Evolutionary conservation across 2,797 vertebrate genomes (phyloP).

Genomic region (Pipistrellus nathusii): DNA sequence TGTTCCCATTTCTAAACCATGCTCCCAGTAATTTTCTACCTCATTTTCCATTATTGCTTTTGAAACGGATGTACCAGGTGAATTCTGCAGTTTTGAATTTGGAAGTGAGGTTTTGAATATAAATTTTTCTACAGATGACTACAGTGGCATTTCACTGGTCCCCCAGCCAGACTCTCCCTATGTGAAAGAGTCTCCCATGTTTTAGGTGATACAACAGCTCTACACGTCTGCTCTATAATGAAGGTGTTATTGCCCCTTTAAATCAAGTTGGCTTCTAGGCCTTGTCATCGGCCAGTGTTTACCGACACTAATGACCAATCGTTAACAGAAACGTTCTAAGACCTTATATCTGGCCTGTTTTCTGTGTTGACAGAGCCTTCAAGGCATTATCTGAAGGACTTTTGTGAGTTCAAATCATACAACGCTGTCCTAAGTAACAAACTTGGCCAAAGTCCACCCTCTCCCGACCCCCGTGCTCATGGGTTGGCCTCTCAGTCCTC

Average conservation of each 20-base stretch:
- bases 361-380: constrained; percentile 36
- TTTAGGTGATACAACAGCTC: neutral
- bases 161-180: neutral
- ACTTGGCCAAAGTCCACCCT: neutral
- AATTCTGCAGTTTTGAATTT: constrained; percentile 45
- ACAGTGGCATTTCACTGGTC: neutral
- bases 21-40: neutral
- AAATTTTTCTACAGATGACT: neutral
- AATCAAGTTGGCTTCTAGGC: neutral
- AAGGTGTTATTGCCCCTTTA: constrained; percentile 23
- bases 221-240: neutral
- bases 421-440: neutral
- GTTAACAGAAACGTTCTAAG: constrained; percentile 37
- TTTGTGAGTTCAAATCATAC: constrained; percentile 20
- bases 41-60: constrained; percentile 21
- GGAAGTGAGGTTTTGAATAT: neutral
- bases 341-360: neutral
- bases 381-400: constrained; percentile 28
- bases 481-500: neutral
- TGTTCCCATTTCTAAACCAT: constrained; percentile 44
- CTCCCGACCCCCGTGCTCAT: neutral
- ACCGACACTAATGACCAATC: neutral
- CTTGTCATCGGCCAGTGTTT: constrained; percentile 28
- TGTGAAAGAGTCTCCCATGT: neutral
- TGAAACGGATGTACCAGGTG: constrained; percentile 42